Evolutionary conservation across 2,888 invertebrate species (phyloP).

Genomic region (Fissipunctia ypsillon): DNA sequence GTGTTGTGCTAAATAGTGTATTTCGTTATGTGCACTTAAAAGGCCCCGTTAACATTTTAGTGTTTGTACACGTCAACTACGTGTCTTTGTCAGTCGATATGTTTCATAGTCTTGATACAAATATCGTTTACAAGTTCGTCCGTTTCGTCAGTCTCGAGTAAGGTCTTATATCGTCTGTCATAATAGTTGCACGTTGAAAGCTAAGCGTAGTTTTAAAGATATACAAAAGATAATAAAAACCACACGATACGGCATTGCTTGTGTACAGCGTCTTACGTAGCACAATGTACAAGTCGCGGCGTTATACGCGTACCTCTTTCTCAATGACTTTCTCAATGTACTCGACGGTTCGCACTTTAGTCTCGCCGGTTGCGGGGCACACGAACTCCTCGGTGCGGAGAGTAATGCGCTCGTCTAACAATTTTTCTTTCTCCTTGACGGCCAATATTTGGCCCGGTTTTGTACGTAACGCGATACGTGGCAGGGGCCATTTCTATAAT

Average conservation of each 20-base stretch:
- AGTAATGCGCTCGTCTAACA: conserved; percentile 96
- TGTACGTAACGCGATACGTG: conserved; percentile 97
- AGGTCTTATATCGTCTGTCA: conserved; percentile 65
- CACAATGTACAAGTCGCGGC: conserved; percentile 85
- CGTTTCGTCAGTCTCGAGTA: conserved; percentile 58
- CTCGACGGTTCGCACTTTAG: conserved; percentile 97
- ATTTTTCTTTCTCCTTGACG: conserved; percentile 96
- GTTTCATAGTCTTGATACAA: conserved; percentile 53
- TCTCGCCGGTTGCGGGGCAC: conserved; percentile 96
- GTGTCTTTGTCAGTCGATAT: conserved; percentile 66
- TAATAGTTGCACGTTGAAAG: conserved; percentile 82
- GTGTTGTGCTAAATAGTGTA: conserved; percentile 70
- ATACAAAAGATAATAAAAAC: conserved; percentile 79
- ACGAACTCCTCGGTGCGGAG: conserved; percentile 97
- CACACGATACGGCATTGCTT: conserved; percentile 87
- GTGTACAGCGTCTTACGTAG: conserved; percentile 87
- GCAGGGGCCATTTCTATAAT: conserved; percentile 92
- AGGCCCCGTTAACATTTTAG: conserved; percentile 70
- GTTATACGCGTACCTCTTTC: conserved; percentile 94
- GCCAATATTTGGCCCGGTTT: conserved; percentile 95
- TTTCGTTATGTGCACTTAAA: conserved; percentile 71
- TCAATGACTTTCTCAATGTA: conserved; percentile 98
- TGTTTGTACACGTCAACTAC: conserved; percentile 71
- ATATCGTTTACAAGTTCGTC: conserved; percentile 33
- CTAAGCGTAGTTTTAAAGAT: conserved; percentile 85